Base-by-base conservation (phyloP, 2,797 vertebrate genomes). In the Macrochelys suwanniensis region DNA sequence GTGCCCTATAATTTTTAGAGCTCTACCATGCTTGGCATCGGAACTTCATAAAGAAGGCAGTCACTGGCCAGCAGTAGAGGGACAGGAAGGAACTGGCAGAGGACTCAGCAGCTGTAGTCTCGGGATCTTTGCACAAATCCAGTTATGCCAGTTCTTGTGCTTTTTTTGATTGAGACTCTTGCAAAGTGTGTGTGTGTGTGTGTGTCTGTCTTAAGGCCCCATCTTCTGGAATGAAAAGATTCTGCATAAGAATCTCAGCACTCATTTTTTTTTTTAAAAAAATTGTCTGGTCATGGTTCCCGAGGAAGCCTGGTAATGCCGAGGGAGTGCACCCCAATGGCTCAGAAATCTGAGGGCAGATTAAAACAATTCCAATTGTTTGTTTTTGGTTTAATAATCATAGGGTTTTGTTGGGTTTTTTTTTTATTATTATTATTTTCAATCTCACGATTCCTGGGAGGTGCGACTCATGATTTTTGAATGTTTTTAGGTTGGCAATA, bases 41-140 rank as follows among this genome's bases (percentile, higher is more conserved):
- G n/a, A 1, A n/a, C 56, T 81, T 79, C 77, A 49, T 1, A 2
- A 2, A 1, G 3, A 2, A 76, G 59, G 59, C 25, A 68, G 37
- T 3, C 45, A 54, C 8, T 80, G 51, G 4, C 56, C n/a, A 79
- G 1, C n/a, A 33, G 15, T 19, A 2, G 53, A 54, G 53, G 53
- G 53, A 54, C 8, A 54, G 53, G 53, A 23, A 2, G 4, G 5
- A 28, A 15, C 68, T 47, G 6, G 2, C 47, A 90, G 8, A 33
- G 21, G 25, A 84, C 15, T 6, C 6, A 12, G 45, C 31, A 28
- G 11, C 25, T 0, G 0, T 25, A 33, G 9, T 45, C 13, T 42
- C 53, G 5, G 11, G 33, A 81, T 54, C 19, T 50, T 33, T 33
- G 12, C 59, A 61, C 31, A 31, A 77, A 16, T 2, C 42, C 3